Percentiles rank a stretch among this genome's conserved stretches.
These are phyloP conservation scores for Plumapathes pennacea DNA, from an alignment of 92 coral and sea anemone species.

Conservation along the genomic window DNA sequence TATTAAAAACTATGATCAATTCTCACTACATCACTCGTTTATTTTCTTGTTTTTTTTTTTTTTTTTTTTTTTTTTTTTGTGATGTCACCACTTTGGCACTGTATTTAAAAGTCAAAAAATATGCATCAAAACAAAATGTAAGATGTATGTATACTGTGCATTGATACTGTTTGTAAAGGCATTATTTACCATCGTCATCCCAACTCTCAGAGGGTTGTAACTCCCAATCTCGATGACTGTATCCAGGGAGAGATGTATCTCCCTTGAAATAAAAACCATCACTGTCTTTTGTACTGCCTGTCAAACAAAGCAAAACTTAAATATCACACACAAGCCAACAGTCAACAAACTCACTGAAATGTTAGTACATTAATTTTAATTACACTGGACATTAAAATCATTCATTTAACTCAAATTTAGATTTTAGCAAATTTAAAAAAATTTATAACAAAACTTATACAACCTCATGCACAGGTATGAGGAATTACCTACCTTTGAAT, in stretches of 20 bases:
- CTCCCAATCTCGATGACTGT: slow-evolving; percentile 40
- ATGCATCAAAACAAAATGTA: too few species aligned
- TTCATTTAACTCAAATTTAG: background rate
- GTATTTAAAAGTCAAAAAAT: too few species aligned
- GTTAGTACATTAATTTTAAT: background rate
- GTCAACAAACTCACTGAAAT: background rate
- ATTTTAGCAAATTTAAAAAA: background rate
- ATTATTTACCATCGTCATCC: slow-evolving; percentile 81
- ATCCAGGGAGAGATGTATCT: slow-evolving; percentile 83
- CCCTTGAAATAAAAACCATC: slow-evolving; percentile 85
- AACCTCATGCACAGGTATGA: background rate
- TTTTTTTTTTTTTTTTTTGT: too few species aligned
- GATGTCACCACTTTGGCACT: too few species aligned
- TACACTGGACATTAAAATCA: background rate
- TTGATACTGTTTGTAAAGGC: too few species aligned
- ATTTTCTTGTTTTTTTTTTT: too few species aligned
- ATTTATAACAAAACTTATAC: too few species aligned
- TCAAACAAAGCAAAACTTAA: background rate
- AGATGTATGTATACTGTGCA: too few species aligned
- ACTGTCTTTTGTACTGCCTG: slow-evolving; percentile 68
- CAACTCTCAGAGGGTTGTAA: slow-evolving; percentile 69
- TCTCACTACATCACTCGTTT: too few species aligned
- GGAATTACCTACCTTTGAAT: slow-evolving; percentile 44
- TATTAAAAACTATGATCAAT: too few species aligned
- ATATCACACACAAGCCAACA: background rate